Evolutionary conservation across 2,113 vertebrate genomes (phyloP).

Genomic region (Eptesicus fuscus): DNA sequence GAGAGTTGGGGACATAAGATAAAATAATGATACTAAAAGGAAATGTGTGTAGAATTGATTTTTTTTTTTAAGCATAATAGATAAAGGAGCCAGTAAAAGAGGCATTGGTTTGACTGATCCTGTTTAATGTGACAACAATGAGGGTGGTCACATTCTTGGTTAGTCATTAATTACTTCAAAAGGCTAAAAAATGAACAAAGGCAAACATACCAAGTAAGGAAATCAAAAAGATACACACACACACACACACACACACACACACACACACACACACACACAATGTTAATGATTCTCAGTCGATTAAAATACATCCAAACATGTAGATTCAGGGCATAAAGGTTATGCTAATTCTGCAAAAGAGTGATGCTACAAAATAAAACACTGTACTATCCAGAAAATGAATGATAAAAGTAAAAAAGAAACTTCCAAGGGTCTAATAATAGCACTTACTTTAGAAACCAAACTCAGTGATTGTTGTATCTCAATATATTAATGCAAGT

Average conservation of each 20-base stretch:
- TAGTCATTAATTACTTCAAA: not conserved
- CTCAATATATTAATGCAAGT: not conserved
- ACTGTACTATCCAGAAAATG: not conserved
- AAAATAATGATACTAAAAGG: not conserved
- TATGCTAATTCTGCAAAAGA: not conserved
- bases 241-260: not conserved
- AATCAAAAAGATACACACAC: not conserved
- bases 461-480: not conserved
- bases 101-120: not conserved
- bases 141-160: not conserved
- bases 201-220: not conserved
- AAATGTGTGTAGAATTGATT: conserved; percentile 7
- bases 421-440: not conserved
- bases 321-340: not conserved
- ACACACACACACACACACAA: not conserved
- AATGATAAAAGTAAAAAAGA: not conserved
- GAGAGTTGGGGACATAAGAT: not conserved
- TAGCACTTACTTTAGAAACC: not conserved
- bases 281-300: not conserved
- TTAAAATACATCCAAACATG: not conserved
- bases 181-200: not conserved
- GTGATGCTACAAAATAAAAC: not conserved
- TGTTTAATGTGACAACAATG: not conserved
- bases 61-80: not conserved
- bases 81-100: not conserved